phyloP scores from a whole-genome alignment of 2,888 invertebrate species.

The Empis stercorea region DNA sequence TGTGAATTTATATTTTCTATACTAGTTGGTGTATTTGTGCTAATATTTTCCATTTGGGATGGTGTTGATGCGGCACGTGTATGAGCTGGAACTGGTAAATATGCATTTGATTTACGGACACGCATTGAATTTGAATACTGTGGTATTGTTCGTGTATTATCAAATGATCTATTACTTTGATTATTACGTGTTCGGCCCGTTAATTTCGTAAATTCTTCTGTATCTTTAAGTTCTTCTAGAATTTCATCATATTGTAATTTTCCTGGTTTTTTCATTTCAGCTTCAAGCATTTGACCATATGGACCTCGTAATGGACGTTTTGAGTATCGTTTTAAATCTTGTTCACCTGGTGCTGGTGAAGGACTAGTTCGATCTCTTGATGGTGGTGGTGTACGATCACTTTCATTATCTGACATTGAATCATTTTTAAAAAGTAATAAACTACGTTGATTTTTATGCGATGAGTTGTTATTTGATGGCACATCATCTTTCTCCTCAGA shows the following conservation, averaged over 20 bases:
- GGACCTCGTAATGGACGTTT: conserved; percentile 64
- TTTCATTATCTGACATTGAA: conserved; percentile 61
- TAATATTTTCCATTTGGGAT: conserved; percentile 31
- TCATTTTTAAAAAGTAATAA: conserved; percentile 41
- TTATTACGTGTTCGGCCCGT: not conserved
- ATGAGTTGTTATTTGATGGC: conserved; percentile 24
- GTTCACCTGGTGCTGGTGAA: conserved; percentile 41
- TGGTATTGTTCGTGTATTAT: conserved; percentile 20
- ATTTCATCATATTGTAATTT: conserved; percentile 45
- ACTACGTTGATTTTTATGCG: conserved; percentile 20
- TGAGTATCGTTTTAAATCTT: conserved; percentile 57
- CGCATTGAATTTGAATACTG: conserved; percentile 32
- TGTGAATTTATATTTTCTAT: conserved; percentile 17
- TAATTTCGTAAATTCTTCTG: conserved; percentile 25
- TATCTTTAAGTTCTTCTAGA: conserved; percentile 34
- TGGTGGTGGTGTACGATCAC: conserved; percentile 47
- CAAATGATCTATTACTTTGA: conserved; percentile 9
- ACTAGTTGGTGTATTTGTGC: conserved; percentile 12
- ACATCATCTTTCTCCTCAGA: conserved; percentile 60
- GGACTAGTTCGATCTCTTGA: conserved; percentile 40
- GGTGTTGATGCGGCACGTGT: conserved; percentile 35
- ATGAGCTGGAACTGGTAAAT: conserved; percentile 32
- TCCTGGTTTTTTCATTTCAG: conserved; percentile 63
- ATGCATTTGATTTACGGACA: conserved; percentile 28
- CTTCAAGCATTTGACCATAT: conserved; percentile 68